These are phyloP conservation scores for Pseudomyrmex dendroicus DNA, from an alignment of 1,140 invertebrate species.

Conservation along the genomic window DNA sequence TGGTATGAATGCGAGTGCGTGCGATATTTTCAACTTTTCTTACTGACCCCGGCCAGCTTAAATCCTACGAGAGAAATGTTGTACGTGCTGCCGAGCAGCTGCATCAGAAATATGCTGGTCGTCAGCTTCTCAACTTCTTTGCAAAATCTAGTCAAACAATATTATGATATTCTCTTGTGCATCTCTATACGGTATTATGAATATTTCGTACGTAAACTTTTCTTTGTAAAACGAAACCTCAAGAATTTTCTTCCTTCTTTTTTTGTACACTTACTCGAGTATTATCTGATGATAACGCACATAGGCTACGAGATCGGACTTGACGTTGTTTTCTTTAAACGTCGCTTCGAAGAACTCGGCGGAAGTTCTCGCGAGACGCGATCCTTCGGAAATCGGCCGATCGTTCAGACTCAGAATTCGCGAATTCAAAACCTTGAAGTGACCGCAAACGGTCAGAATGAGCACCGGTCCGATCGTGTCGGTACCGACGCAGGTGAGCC, in stretches of 20 bases:
- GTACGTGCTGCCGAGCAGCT: conserved; percentile 72
- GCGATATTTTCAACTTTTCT: too few relatives aligned
- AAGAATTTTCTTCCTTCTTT: too few relatives aligned
- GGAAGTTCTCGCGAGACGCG: not conserved
- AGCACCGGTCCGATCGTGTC: conserved; percentile 71
- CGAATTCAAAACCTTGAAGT: conserved; percentile 66
- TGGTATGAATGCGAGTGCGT: not conserved
- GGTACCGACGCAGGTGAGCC: conserved; percentile 62
- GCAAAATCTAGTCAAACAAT: conserved; percentile 63
- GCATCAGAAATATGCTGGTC: conserved; percentile 66
- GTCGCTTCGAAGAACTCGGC: not conserved
- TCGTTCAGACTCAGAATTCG: conserved; percentile 38
- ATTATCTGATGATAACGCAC: conserved; percentile 66
- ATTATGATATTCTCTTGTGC: not conserved
- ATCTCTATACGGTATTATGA: too few relatives aligned
- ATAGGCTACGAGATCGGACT: conserved; percentile 28
- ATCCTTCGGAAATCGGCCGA: not conserved
- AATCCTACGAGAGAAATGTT: conserved; percentile 74
- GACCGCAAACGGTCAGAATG: conserved; percentile 62
- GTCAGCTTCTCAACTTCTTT: conserved; percentile 66
- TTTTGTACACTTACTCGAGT: conserved; percentile 58
- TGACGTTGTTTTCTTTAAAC: not conserved
- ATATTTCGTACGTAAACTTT: too few relatives aligned
- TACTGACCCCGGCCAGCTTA: conserved; percentile 70
- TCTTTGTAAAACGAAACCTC: too few relatives aligned